Percentiles rank a stretch among this genome's conserved stretches.
Conservation (phyloP, 2,797 vertebrate genomes). For the Lepus oiostolus region DNA sequence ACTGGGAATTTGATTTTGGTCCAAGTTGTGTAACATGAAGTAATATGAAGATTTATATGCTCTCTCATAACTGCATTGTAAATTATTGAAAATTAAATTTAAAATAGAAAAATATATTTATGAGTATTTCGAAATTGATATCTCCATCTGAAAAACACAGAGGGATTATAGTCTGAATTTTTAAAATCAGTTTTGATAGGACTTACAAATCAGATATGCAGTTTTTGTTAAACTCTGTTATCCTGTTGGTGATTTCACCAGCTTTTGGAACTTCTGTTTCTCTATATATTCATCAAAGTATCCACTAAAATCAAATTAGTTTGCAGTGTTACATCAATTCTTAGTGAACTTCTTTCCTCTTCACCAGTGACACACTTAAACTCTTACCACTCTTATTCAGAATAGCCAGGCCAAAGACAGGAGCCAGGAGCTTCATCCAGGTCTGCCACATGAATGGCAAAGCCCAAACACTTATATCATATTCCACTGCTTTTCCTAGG, state of each 20-base stretch:
- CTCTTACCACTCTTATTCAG: too few species aligned
- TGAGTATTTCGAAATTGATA: neutral
- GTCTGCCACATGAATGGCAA: too few species aligned
- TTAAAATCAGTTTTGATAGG: constrained; percentile 25
- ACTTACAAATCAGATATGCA: neutral
- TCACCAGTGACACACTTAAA: neutral
- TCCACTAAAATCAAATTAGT: neutral
- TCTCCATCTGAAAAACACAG: neutral
- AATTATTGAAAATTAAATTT: constrained; percentile 16
- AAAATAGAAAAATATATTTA: neutral
- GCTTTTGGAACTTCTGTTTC: neutral
- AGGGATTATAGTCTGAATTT: neutral
- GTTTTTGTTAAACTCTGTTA: constrained; percentile 5
- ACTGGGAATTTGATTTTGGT: neutral
- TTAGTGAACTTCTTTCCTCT: neutral
- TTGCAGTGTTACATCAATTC: neutral
- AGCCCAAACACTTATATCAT: too few species aligned
- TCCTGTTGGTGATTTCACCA: neutral
- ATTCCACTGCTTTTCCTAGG: too few species aligned
- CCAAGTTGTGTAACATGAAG: neutral
- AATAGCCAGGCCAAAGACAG: too few species aligned
- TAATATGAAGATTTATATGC: neutral
- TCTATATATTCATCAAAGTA: neutral
- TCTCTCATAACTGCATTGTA: neutral
- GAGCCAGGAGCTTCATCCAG: too few species aligned